Conservation (phyloP, 2,113 vertebrate genomes). For the Oceanites oceanicus region DNA sequence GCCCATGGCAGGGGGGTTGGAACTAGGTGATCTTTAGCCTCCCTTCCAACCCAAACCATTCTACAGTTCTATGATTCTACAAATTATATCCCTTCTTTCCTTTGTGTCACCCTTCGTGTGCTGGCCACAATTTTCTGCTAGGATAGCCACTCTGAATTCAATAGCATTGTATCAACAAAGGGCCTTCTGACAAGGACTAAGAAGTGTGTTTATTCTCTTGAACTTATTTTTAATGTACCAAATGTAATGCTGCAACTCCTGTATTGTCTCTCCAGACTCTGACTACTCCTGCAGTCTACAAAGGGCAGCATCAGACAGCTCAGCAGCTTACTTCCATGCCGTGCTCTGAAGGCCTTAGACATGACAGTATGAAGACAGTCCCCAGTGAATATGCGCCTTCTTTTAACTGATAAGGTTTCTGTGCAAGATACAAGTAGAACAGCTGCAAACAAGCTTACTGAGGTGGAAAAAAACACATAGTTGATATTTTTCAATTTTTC, state of each 20-base stretch:
- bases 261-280: background rate
- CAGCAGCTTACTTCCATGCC: background rate
- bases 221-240: background rate
- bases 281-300: background rate
- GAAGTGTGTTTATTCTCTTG: background rate
- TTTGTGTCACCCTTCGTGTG: background rate
- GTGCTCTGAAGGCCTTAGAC: background rate
- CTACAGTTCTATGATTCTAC: background rate
- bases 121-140: background rate
- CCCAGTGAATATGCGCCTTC: background rate
- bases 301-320: background rate
- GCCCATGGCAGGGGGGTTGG: no score
- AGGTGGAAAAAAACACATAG: background rate
- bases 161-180: background rate
- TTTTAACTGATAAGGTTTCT: background rate
- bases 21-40: no score
- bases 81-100: background rate
- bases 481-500: background rate
- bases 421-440: background rate
- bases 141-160: background rate
- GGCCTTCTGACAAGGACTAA: background rate
- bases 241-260: background rate
- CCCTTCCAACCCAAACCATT: no score
- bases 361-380: background rate
- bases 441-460: background rate